Conservation (phyloP, 1,140 invertebrate genomes). For the Ladona fulva region DNA sequence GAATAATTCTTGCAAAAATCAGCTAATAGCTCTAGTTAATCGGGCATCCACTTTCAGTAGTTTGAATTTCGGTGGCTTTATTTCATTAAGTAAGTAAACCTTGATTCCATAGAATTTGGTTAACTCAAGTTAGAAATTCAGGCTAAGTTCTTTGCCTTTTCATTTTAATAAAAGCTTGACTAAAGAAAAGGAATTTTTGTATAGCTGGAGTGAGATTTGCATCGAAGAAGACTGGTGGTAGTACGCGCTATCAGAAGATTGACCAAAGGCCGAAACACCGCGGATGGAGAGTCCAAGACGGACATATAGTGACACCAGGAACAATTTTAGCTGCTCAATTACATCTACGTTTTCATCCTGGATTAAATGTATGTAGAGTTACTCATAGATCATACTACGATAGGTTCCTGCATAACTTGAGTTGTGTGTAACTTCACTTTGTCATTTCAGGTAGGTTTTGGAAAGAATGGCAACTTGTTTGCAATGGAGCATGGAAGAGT, state of each 20-base stretch:
- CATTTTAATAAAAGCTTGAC: too few relatives aligned
- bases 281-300: slow-evolving; percentile 59
- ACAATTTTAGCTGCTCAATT: slow-evolving; percentile 57
- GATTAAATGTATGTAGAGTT: slow-evolving; percentile 52
- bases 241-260: slow-evolving; percentile 51
- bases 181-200: too few relatives aligned
- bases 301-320: slow-evolving; percentile 49
- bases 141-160: too few relatives aligned
- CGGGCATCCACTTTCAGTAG: too few relatives aligned
- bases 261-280: slow-evolving; percentile 60
- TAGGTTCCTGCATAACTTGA: too few relatives aligned
- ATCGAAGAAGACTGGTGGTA: slow-evolving; percentile 56
- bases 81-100: too few relatives aligned
- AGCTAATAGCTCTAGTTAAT: too few relatives aligned
- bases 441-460: slow-evolving; percentile 61
- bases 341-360: slow-evolving; percentile 65
- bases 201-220: slow-evolving; percentile 32
- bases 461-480: slow-evolving; percentile 62
- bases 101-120: too few relatives aligned
- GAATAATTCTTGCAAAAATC: too few relatives aligned
- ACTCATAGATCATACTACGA: too few relatives aligned
- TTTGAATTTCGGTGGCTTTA: too few relatives aligned
- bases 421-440: slow-evolving; percentile 4
- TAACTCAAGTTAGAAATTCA: too few relatives aligned
- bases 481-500: slow-evolving; percentile 64